These are phyloP conservation scores for Xylota sylvarum DNA, from an alignment of 2,888 invertebrate species.

Conservation along the genomic window DNA sequence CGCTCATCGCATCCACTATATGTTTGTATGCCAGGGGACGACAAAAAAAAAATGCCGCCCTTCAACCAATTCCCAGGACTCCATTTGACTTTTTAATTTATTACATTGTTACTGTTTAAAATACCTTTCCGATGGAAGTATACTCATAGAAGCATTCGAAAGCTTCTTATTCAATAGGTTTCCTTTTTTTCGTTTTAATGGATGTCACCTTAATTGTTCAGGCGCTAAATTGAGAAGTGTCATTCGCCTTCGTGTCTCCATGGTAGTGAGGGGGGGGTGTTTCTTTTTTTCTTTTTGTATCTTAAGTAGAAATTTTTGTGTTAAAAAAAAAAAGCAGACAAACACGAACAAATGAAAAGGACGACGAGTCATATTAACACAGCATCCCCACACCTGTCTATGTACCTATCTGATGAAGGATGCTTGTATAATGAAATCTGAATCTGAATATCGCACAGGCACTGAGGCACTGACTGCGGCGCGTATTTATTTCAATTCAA, in stretches of 20 bases:
- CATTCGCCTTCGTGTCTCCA: slow-evolving; percentile 15
- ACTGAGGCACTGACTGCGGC: background rate
- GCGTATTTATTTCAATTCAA: slow-evolving; percentile 33
- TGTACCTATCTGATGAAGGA: slow-evolving; percentile 12
- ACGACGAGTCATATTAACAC: background rate
- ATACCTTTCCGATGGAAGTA: slow-evolving; percentile 9
- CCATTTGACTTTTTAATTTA: slow-evolving; percentile 50
- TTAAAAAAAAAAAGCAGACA: background rate
- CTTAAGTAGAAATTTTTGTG: slow-evolving; percentile 4
- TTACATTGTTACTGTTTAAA: slow-evolving; percentile 28
- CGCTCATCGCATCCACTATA: background rate
- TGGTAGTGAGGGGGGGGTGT: background rate
- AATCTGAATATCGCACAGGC: slow-evolving; percentile 11
- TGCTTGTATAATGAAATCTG: slow-evolving; percentile 6
- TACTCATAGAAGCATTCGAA: background rate
- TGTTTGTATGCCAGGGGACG: background rate
- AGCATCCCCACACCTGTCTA: background rate
- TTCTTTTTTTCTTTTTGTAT: background rate
- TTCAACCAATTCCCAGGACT: slow-evolving; percentile 25
- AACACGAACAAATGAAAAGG: background rate
- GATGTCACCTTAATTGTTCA: slow-evolving; percentile 30
- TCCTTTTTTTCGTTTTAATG: slow-evolving; percentile 6
- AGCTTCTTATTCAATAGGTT: background rate
- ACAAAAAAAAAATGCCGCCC: background rate
- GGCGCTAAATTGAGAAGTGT: slow-evolving; percentile 30